Evolutionary conservation across 2,113 vertebrate genomes (phyloP).

Genomic region (Tragulus kanchil): DNA sequence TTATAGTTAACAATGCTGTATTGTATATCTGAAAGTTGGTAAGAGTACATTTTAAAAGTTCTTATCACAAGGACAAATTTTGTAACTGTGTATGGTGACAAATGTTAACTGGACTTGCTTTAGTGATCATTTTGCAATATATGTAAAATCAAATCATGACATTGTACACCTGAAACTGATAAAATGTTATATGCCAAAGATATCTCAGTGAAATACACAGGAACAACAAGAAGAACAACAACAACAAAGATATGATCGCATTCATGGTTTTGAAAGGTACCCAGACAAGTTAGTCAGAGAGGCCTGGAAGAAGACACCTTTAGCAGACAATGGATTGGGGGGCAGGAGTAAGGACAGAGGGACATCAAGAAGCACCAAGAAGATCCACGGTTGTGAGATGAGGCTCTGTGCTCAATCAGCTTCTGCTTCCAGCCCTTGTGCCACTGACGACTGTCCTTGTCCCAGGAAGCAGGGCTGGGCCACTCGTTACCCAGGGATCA

Average conservation of each 20-base stretch:
- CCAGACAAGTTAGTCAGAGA: neutral
- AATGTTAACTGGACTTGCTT: neutral
- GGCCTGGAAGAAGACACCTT: neutral
- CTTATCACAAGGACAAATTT: neutral
- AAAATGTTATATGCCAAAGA: neutral
- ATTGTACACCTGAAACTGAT: neutral
- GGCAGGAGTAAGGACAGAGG: neutral
- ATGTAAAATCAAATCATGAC: neutral
- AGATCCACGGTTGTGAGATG: neutral
- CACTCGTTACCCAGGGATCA: neutral
- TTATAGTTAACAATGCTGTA: neutral
- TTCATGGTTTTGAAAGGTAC: neutral
- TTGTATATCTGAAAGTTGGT: neutral
- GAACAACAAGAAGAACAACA: neutral
- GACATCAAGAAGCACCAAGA: neutral
- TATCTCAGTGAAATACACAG: neutral
- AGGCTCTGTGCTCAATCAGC: neutral
- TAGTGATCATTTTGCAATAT: neutral
- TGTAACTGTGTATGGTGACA: neutral
- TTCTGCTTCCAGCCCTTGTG: rapidly evolving
- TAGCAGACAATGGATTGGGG: neutral
- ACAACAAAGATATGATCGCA: neutral
- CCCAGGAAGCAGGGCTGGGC: neutral
- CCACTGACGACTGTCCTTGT: neutral
- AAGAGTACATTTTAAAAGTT: neutral